Conservation (phyloP, 1,140 invertebrate genomes). For the Sinella curviseta region DNA sequence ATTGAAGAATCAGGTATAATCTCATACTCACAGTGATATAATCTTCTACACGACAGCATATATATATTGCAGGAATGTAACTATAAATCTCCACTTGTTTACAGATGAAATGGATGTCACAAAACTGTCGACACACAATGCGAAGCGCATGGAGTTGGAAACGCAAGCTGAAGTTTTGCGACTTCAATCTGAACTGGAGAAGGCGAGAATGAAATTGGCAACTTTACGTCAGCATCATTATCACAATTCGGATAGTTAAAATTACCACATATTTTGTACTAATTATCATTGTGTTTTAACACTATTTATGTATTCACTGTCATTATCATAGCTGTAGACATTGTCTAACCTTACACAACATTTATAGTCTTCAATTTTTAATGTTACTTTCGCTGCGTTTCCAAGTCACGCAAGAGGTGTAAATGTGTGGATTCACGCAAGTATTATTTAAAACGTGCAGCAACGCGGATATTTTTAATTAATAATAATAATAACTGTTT, state of each 20-base stretch:
- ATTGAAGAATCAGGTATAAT: constrained; percentile 83
- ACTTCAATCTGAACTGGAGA: constrained; percentile 84
- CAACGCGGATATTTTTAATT: no score
- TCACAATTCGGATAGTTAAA: constrained; percentile 56
- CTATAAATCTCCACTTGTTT: constrained; percentile 49
- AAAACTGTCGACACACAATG: constrained; percentile 85
- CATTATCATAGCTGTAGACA: no score
- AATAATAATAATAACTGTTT: no score
- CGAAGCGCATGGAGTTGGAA: constrained; percentile 94
- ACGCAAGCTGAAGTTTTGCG: constrained; percentile 88
- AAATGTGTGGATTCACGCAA: no score
- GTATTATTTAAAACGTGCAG: no score
- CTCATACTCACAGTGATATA: no score
- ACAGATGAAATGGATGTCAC: constrained; percentile 86
- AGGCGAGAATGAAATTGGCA: constrained; percentile 78
- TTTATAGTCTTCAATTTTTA: no score
- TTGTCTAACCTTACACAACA: no score
- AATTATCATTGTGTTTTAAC: not conserved
- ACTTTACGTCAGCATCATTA: constrained; percentile 91
- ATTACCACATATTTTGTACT: not conserved
- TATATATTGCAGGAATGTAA: not conserved
- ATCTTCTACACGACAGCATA: not conserved
- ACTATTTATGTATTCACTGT: no score
- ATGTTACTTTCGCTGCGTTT: no score
- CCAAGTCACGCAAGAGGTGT: no score